Evolutionary conservation across 2,113 vertebrate species (phyloP), one percentile per base, ranked within the genome.

Genomic region (Siniperca knerii): DNA sequence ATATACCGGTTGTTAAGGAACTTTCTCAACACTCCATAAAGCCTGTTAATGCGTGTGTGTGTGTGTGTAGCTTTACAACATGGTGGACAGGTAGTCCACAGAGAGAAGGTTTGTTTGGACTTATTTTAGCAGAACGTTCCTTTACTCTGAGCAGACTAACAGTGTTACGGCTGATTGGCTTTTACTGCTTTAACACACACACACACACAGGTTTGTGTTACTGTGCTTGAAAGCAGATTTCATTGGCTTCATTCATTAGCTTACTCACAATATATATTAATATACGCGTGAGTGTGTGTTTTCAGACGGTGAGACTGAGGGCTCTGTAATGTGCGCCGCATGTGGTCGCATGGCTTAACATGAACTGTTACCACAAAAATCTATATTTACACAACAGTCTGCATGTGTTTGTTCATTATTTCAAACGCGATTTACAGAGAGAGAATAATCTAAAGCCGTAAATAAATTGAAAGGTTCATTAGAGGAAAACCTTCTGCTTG

Each of bases 1-100:
- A 91, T 92, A 77, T 46, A 52, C 11, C 12, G 5, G 48, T 79
- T 91, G 89, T 93, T 86, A 84, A 76, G 81, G 60, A 84, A 78
- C 86, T 92, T 91, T 90, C 78, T 87, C 90, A 90, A 92, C 89
- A 92, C 86, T 70, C 84, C 86, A 92, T 91, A 92, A 92, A 92
- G 84, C 81, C 79, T 89, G 90, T 92, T 87, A 88, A 89, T 92
- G 87, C 92, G 81, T 86, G 89, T 25, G 62, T 42, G 29, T 25
- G 62, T 42, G 29, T 70, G 35, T 82, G 79, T 69, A 20, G 55
- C 75, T 89, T 87, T 89, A 91, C 81, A 77, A 77, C 89, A 68
- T 8, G 44, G 80, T 86, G 64, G 54, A 81, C 84, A 81, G 90
- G 83, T 80, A 62, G 88, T 29, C 67, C 29, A 81, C 72, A 70